phyloP scores from a whole-genome alignment of 2,888 invertebrate species.

The Euphydryas editha region DNA sequence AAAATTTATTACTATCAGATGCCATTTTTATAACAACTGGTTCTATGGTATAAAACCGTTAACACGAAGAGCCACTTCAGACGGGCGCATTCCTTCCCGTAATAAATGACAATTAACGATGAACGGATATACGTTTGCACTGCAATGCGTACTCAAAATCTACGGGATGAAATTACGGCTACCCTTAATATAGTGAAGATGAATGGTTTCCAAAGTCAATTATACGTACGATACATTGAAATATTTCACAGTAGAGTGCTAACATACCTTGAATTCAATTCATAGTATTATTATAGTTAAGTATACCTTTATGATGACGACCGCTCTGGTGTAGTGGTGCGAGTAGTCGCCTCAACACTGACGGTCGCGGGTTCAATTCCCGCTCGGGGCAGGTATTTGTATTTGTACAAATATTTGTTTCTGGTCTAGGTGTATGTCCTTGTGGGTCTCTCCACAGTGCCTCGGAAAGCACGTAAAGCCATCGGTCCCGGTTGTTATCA shows the following conservation, averaged over 20 bases:
- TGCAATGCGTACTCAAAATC: constrained; percentile 25
- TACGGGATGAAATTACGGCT: constrained; percentile 8
- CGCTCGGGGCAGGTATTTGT: no score
- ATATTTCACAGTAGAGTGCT: background rate
- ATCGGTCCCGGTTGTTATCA: no score
- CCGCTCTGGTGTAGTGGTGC: no score
- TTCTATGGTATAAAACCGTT: constrained; percentile 7
- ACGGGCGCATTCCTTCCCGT: constrained; percentile 45
- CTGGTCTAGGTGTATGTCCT: no score
- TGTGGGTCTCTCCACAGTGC: no score
- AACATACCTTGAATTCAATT: background rate
- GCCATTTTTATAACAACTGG: background rate
- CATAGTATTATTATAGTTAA: background rate
- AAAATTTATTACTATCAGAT: background rate
- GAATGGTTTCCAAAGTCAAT: background rate
- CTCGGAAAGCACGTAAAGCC: no score
- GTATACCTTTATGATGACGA: no score
- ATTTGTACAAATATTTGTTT: no score
- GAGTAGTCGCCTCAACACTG: no score
- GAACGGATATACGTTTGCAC: constrained; percentile 19
- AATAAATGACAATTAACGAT: constrained; percentile 58
- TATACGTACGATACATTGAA: background rate
- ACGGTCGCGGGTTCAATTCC: no score
- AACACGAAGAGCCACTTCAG: constrained; percentile 32
- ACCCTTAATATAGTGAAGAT: constrained; percentile 4